Percentiles rank a stretch among this genome's conserved stretches.
Conservation (phyloP, 2,888 invertebrate genomes). For the Diaperis boleti region DNA sequence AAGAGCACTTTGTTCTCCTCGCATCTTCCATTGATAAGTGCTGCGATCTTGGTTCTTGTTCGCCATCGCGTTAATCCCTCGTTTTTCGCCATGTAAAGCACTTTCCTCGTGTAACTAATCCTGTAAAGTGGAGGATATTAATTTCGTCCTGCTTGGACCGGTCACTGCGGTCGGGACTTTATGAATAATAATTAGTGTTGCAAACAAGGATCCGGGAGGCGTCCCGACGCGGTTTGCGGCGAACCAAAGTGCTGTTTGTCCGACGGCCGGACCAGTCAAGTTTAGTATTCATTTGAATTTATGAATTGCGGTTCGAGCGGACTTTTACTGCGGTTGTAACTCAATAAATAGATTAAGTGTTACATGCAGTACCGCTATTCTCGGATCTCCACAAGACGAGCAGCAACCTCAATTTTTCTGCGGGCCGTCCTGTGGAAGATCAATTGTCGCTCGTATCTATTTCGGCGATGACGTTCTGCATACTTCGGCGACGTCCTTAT, state of each 20-base stretch:
- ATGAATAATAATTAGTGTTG: slow-evolving; percentile 67
- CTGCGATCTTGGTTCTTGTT: not conserved
- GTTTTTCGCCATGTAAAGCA: not conserved
- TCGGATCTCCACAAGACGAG: no score
- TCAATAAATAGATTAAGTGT: no score
- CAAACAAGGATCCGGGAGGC: slow-evolving; percentile 63
- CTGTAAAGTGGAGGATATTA: slow-evolving; percentile 64
- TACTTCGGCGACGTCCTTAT: slow-evolving; percentile 19
- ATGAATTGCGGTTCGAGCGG: no score
- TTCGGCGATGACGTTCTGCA: slow-evolving; percentile 38
- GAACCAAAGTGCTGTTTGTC: slow-evolving; percentile 48
- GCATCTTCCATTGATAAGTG: slow-evolving; percentile 5
- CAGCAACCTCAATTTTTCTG: no score
- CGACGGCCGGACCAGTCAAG: slow-evolving; percentile 31
- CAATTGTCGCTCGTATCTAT: slow-evolving; percentile 49
- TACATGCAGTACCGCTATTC: no score
- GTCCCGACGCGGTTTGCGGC: slow-evolving; percentile 61
- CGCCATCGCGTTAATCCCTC: not conserved
- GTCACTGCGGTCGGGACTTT: slow-evolving; percentile 63
- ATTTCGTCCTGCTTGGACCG: slow-evolving; percentile 63
- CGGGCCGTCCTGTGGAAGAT: slow-evolving; percentile 47
- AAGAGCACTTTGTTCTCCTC: slow-evolving; percentile 23
- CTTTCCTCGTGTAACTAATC: slow-evolving; percentile 45
- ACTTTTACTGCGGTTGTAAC: no score
- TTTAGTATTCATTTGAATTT: slow-evolving; percentile 24